Base-by-base conservation (phyloP, 2,113 vertebrate species). In the Melospiza melodia region DNA sequence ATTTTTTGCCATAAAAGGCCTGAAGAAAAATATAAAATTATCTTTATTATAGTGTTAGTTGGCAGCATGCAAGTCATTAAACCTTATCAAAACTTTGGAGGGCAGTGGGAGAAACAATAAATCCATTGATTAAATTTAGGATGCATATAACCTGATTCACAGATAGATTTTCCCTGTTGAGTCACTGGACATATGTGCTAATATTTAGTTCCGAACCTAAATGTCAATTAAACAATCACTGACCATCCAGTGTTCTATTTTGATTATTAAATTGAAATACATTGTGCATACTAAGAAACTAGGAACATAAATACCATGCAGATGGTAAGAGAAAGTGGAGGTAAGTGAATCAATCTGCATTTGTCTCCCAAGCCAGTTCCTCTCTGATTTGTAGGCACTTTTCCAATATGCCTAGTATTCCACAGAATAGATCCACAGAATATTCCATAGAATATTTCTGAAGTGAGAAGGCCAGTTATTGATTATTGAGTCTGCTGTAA, bases 401-500 rank as follows among this genome's bases (percentile, higher is more conserved):
- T 86, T 97, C 84, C 84, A 95, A 52, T 37, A 80, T 35, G 28
- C 25, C 18, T 91, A 94, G 80, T 87, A 94, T 67, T 93, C 51
- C 74, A 83, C 77, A 73, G 67, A 88, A 88, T 17, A 43, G 43
- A 76, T 27, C 67, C 49, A 51, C 9, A 51, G 49, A 51, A 90
- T 55, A 84, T 88, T 27, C 62, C 13, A 49, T 25, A 49, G 13
- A 51, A 90, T 51, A 82, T 88, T 84, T 97, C 71, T 85, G 65
- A 71, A 91, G 65, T 80, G 41, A 94, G 55, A 74, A 83, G 71
- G 78, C 33, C 37, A 63, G 31, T 20, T 86, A 96, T 83, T 97
- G 91, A 97, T 84, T 92, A 75, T 71, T 65, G 84, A 78, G 48
- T 74, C 84, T 93, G 72, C 72, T 88, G 37, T 84, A 96, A 94